Conservation (phyloP, 2,797 vertebrate genomes). For the Triplophysa bombifrons region DNA sequence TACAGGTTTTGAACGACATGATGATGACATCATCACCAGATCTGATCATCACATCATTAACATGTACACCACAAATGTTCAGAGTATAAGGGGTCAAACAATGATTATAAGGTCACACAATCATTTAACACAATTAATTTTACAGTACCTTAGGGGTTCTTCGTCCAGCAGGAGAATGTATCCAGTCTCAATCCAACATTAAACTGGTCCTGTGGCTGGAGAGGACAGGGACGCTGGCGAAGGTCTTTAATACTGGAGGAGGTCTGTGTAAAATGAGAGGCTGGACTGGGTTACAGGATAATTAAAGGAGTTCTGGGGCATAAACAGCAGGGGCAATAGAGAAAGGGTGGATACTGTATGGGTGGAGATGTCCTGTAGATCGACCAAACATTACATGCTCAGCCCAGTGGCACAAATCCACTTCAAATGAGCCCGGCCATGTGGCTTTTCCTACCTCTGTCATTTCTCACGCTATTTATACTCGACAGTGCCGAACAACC, state of each 20-base stretch:
- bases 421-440: constrained; percentile 72
- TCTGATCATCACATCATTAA: too few relatives aligned
- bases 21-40: too few relatives aligned
- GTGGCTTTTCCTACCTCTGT: constrained; percentile 80
- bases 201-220: constrained; percentile 54
- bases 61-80: too few relatives aligned
- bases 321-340: constrained; percentile 59
- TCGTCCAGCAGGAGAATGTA: constrained; percentile 41
- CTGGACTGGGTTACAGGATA: constrained; percentile 60
- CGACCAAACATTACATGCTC: constrained; percentile 34
- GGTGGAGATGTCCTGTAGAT: constrained; percentile 27
- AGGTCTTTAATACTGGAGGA: constrained; percentile 73
- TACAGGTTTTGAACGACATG: too few relatives aligned
- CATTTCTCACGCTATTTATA: constrained; percentile 77
- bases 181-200: constrained; percentile 49
- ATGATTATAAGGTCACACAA: background rate
- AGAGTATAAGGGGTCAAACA: background rate
- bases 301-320: constrained; percentile 73
- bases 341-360: constrained; percentile 30
- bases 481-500: constrained; percentile 50
- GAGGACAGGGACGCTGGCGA: constrained; percentile 59
- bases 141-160: constrained; percentile 66
- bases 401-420: constrained; percentile 62
- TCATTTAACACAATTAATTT: background rate
- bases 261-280: constrained; percentile 69